Evolutionary conservation across 2,113 vertebrate genomes (phyloP), one percentile per base, ranked within the genome.

Genomic region (Cheirogaleus medius): DNA sequence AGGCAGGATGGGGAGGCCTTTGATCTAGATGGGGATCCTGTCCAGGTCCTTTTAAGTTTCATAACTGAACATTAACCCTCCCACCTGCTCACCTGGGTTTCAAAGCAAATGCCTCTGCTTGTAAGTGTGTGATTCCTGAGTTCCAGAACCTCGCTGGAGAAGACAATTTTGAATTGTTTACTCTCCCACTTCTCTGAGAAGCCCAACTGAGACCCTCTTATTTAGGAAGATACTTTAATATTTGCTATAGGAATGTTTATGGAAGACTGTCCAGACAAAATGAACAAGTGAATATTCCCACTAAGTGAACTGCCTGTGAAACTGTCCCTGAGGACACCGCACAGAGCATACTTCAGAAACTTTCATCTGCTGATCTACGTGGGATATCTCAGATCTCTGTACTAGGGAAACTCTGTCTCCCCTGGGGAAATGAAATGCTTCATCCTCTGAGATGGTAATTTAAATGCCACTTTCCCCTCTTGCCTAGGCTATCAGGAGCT

Each of bases 1-100:
- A 32, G 94, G 97, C 90, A 21, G n/a, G 63, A 47, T 21, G 34
- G 60, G 84, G 27, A 90, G 37, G 85, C 58, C 91, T 97, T 98
- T 97, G 94, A 97, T 97, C 58, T 85, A 88, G 44, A 66, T 91
- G 44, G n/a, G 88, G 66, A 82, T 88, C 82, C 74, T 73, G 21
- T 90, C 93, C 88, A 96, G 93, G 85, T 23, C 52, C 91, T 95
- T 97, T 90, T 4, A 92, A 95, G 93, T 95, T 85, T 90, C 66
- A 25, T 49, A 84, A 60, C 42, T 68, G 81, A 85, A 73, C 47
- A 34, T 66, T 82, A 87, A 78, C 37, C 80, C 54, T 94, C 90
- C 76, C 71, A 82, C 71, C 27, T 85, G 85, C 82, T 83, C 73
- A 95, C 85, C 84, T 37, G 44, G 49, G n/a, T 85, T 92, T 96